Base-by-base conservation (phyloP, 1,140 invertebrate genomes). In the Sitophilus oryzae region DNA sequence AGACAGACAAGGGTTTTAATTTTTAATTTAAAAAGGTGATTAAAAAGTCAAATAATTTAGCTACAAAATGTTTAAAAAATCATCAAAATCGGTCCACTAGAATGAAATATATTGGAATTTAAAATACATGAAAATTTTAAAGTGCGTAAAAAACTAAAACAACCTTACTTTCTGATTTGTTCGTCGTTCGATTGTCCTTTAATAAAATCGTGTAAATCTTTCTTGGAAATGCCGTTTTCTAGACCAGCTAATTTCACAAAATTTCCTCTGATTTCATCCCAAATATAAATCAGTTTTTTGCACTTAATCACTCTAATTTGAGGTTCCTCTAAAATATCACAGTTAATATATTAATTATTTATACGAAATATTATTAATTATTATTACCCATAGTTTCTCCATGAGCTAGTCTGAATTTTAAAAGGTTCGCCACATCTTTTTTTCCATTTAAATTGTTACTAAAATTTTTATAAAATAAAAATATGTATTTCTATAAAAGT, bases 201-300 rank as follows among this genome's bases (percentile, higher is more conserved):
- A 49, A 30, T 30, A 75, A 75, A 15, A 76, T 38, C 66, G 63
- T 86, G 80, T 34, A 86, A 77, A 53, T 78, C 76, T 0, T 75
- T 70, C 56, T 81, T 83, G 2, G 75, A 66, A 3, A 81, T 73
- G 44, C 79, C 76, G 19, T 73, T 70, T 50, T 89, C 86, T 11
- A 88, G 63, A 4, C 86, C 86, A 43, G 76, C 71, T 1, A 89
- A 68, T 66, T 77, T 81, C 1, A 77, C 69, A 66, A 88, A 90
- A 56, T 72, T 70, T 47, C 74, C 70, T 2, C 71, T 72, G n/a
- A 79, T 56, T 0, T 63, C 58, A 44, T 69, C 64, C 66, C 66
- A 68, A n/a, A 68, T 37, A 47, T 67, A 69, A 6, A 57, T 60
- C 21, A 69, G 44, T 56, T 66, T 65, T 40, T 68, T 66, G 40